Evolutionary conservation across 2,888 invertebrate genomes (phyloP).

Genomic region (Drosophila meridionalis): DNA sequence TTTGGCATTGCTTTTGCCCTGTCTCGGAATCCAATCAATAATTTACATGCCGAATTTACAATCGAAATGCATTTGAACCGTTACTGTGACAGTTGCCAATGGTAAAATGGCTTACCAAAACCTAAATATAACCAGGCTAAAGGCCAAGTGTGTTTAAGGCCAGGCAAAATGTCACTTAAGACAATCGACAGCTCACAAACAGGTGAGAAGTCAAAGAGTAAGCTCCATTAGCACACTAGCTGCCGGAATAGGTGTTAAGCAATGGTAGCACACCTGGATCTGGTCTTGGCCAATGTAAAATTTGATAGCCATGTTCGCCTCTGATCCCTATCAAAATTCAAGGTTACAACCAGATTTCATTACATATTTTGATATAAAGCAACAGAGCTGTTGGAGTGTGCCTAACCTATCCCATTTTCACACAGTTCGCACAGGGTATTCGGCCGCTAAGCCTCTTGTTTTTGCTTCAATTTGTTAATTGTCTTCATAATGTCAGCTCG

Average conservation of each 20-base stretch:
- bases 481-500: not conserved
- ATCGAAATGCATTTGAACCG: constrained; percentile 22
- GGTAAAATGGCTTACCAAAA: not conserved
- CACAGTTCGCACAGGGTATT: not conserved
- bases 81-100: constrained; percentile 6
- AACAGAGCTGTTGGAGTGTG: not conserved
- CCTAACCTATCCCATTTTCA: not conserved
- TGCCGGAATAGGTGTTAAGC: not conserved
- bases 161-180: constrained; percentile 17
- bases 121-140: constrained; percentile 3
- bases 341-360: not conserved
- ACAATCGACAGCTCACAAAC: constrained; percentile 10
- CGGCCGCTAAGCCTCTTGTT: not conserved
- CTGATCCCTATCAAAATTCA: not conserved
- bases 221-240: not conserved
- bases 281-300: not conserved
- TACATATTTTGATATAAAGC: not conserved
- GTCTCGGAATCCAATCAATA: constrained; percentile 3
- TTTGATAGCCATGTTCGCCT: not conserved
- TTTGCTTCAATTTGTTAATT: not conserved
- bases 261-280: not conserved
- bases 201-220: constrained; percentile 22
- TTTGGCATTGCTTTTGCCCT: not conserved
- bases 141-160: constrained; percentile 8
- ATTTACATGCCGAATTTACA: not conserved